These are phyloP conservation scores for Linepithema humile DNA, from an alignment of 1,140 invertebrate genomes.

Conservation along the genomic window DNA sequence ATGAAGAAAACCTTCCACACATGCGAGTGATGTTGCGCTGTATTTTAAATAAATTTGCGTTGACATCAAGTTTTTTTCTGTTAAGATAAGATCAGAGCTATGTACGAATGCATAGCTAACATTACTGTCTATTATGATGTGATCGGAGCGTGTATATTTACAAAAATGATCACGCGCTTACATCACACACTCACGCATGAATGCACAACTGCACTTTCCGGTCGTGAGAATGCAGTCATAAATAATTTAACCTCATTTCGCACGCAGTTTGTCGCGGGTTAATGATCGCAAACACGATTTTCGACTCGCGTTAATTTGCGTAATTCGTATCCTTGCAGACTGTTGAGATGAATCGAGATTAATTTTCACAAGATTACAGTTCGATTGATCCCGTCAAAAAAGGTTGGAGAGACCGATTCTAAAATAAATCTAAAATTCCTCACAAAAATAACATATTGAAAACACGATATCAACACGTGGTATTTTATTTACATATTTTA, in stretches of 20 bases:
- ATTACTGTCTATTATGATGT: background rate
- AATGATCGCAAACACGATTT: no score
- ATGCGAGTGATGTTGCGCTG: background rate
- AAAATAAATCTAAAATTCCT: no score
- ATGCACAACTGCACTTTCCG: background rate
- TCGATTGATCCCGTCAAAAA: no score
- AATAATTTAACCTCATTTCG: background rate
- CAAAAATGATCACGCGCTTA: slow-evolving; percentile 8
- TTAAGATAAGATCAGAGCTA: background rate
- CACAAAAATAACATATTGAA: no score
- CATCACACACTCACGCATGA: background rate
- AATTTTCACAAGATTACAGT: no score
- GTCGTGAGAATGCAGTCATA: background rate
- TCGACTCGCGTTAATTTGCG: background rate
- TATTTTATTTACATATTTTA: no score
- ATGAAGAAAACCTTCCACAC: background rate
- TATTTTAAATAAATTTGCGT: background rate
- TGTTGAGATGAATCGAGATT: no score
- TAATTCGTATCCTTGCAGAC: background rate
- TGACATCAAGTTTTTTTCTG: background rate
- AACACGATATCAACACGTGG: no score
- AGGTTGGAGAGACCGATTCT: no score
- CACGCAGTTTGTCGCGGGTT: background rate
- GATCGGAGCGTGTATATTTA: slow-evolving; percentile 16
- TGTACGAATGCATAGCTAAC: background rate